These are phyloP conservation scores for Petromus typicus DNA, from an alignment of 2,113 vertebrate genomes.

Conservation along the genomic window DNA sequence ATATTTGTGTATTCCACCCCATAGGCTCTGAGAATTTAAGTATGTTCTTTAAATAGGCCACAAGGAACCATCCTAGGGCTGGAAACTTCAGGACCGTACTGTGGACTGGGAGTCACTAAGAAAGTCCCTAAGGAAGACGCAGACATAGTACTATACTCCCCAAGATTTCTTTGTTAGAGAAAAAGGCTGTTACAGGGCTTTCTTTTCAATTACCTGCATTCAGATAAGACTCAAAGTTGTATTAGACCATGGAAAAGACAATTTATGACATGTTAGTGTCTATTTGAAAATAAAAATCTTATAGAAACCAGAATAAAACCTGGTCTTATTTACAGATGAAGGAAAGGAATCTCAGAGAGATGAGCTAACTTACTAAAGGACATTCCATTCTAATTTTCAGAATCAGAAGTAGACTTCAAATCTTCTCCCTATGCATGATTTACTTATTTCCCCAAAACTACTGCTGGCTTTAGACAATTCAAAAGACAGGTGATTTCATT, in stretches of 20 bases:
- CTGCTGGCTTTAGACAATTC: not conserved
- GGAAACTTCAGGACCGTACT: not conserved
- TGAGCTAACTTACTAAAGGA: not conserved
- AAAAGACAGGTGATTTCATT: not conserved
- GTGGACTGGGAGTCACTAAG: not conserved
- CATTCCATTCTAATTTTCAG: not conserved
- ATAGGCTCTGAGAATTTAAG: not conserved
- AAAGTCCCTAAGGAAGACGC: not conserved
- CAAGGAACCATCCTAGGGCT: not conserved
- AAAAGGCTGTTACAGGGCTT: not conserved
- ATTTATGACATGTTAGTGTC: conserved; percentile 1
- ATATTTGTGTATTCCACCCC: not conserved
- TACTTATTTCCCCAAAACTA: not conserved
- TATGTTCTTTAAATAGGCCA: not conserved
- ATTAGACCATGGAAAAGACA: not conserved
- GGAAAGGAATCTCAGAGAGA: conserved; percentile 45
- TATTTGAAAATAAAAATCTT: not conserved
- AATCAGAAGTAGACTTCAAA: conserved; percentile 5
- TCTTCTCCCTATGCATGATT: not conserved
- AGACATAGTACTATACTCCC: not conserved
- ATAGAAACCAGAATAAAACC: conserved; percentile 18
- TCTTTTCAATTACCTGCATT: not conserved
- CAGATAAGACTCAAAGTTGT: not conserved
- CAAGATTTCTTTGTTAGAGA: not conserved
- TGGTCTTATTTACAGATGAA: conserved; percentile 39